Base-by-base conservation (phyloP, 2,888 invertebrate genomes). In the Drosophila paracracens region DNA sequence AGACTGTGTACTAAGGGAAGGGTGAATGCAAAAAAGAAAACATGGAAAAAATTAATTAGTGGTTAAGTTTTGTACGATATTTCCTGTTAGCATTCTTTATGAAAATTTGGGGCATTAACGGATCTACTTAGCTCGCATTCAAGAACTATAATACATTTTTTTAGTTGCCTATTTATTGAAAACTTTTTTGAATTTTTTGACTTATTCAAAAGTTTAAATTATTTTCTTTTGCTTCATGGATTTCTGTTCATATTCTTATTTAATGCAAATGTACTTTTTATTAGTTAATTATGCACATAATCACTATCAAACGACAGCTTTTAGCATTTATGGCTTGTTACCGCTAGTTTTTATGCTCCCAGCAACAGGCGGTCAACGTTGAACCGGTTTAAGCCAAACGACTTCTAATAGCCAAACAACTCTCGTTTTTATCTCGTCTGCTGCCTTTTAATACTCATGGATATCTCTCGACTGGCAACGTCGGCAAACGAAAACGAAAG, bases 1-100 rank as follows among this genome's bases (percentile, higher is more conserved):
- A 95, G 64, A 94, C 94, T 81, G 95, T 93, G 59, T 90, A 69
- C 86, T 83, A 21, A 11, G 3, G 27, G 10, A 43, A 38, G 1
- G 21, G 8, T 38, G 18, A n/a, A 4, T 5, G 0, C 5, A 6
- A 21, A 31, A n/a, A 16, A 18, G n/a, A 31, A 7, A n/a, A 29
- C 2, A n/a, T 1, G 3, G 3, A 4, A 4, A 29, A 29, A 29
- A 13, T 25, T 8, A 8, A 46, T 25, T 8, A 3, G 7, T 31
- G 2, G 6, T 31, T 29, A 13, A 11, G 18, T n/a, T 31, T n/a
- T n/a, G n/a, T 29, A 2, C 21, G 1, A 43, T 43, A 43, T 43
- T 43, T 21, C 7, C 7, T 16, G 13, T 25, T 7, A 4, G 7
- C 7, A 13, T 7, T 46, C 7, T 13, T 21, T 13, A 21, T 46